These are phyloP conservation scores for Helarctos malayanus DNA, from an alignment of 2,797 vertebrate genomes.

Conservation along the genomic window DNA sequence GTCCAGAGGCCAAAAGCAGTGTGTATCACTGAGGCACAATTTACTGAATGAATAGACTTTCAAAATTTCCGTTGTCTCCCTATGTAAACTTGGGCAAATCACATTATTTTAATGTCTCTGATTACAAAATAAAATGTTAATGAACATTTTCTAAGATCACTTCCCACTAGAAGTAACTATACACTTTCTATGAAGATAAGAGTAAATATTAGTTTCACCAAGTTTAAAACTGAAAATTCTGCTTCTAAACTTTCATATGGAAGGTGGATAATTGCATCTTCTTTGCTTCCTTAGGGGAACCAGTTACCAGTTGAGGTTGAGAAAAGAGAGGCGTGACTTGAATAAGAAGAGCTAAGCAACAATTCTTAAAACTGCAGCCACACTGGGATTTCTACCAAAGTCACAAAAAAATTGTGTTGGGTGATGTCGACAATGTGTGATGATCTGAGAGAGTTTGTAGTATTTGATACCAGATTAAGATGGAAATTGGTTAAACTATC, in stretches of 20 bases:
- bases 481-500: conserved; percentile 14
- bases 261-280: background rate
- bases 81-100: background rate
- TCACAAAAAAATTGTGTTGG: background rate
- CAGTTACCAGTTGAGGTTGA: background rate
- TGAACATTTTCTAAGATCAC: background rate
- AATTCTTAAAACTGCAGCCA: background rate
- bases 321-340: background rate
- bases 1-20: background rate
- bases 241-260: background rate
- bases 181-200: background rate
- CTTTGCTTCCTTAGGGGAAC: background rate
- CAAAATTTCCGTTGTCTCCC: background rate
- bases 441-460: background rate
- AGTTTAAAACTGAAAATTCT: conserved; percentile 32
- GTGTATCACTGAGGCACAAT: background rate
- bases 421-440: background rate
- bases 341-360: background rate
- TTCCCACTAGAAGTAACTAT: background rate
- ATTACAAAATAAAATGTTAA: conserved; percentile 25
- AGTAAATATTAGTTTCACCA: background rate
- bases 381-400: background rate
- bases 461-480: background rate
- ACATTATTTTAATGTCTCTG: background rate
- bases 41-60: background rate